Percentiles rank a stretch among this genome's conserved stretches.
These are phyloP conservation scores for Agelas oroides DNA, from an alignment of 37 sponge, comb jelly and placozoan genomes.

Conservation along the genomic window DNA sequence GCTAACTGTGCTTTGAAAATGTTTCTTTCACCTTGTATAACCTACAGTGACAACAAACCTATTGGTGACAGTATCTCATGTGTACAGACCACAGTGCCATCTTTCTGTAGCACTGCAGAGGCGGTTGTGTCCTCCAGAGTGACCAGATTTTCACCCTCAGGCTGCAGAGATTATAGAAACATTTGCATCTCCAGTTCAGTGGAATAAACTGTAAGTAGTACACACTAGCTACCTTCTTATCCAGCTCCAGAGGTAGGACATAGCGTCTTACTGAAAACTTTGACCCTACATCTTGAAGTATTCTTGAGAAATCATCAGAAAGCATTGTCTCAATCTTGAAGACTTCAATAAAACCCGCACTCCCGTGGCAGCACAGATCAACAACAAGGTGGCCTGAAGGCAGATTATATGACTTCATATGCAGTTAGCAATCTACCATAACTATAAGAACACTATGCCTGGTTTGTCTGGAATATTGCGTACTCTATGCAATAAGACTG, in stretches of 20 bases:
- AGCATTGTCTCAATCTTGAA: background rate
- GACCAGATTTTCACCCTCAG: constrained; percentile 21
- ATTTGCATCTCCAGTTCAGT: background rate
- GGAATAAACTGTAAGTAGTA: background rate
- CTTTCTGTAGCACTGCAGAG: constrained; percentile 33
- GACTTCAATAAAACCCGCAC: background rate
- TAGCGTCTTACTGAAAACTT: constrained; percentile 5
- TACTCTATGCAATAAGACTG: too few relatives aligned
- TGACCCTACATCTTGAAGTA: background rate
- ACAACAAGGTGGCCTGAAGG: constrained; percentile 12
- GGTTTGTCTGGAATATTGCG: too few relatives aligned
- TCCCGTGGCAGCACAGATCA: constrained; percentile 7
- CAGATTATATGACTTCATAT: too few relatives aligned
- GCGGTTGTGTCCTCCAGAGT: constrained; percentile 15
- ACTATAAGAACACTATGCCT: too few relatives aligned
- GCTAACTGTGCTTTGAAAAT: too few relatives aligned
- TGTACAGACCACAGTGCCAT: constrained; percentile 9
- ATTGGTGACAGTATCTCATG: constrained; percentile 6
- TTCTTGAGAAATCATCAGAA: background rate
- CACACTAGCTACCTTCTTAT: constrained; percentile 3
- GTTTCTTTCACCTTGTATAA: too few relatives aligned
- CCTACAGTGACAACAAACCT: background rate
- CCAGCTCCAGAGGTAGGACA: constrained; percentile 11
- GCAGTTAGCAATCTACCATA: too few relatives aligned
- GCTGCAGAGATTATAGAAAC: background rate